Evolutionary conservation across 1,140 invertebrate species (phyloP).

Genomic region (Cotesia chilonis): DNA sequence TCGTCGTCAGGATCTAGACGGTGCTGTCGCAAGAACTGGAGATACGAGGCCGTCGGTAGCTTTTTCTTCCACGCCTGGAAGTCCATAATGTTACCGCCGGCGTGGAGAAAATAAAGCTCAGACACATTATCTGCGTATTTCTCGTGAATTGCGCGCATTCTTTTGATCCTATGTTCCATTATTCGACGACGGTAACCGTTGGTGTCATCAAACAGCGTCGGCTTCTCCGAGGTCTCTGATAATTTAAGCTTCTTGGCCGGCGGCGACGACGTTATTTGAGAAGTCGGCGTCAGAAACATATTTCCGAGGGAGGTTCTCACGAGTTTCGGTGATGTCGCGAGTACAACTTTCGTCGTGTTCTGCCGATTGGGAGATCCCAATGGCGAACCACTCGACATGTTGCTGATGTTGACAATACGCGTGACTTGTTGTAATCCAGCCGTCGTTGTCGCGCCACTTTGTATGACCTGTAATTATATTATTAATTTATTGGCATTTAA

Average conservation of each 20-base stretch:
- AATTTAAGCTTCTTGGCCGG: slow-evolving; percentile 60
- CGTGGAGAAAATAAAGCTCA: slow-evolving; percentile 86
- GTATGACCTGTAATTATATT: slow-evolving; percentile 53
- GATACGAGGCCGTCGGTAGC: slow-evolving; percentile 75
- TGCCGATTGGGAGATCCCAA: slow-evolving; percentile 54
- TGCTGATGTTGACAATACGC: slow-evolving; percentile 61
- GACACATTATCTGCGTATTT: slow-evolving; percentile 81
- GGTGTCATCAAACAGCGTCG: slow-evolving; percentile 49
- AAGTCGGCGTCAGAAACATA: slow-evolving; percentile 56
- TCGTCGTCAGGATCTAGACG: slow-evolving; percentile 76
- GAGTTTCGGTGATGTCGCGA: slow-evolving; percentile 60
- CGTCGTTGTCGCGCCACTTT: slow-evolving; percentile 54
- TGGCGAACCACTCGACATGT: slow-evolving; percentile 52
- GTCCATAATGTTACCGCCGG: slow-evolving; percentile 87
- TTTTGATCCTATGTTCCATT: slow-evolving; percentile 64
- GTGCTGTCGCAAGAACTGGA: slow-evolving; percentile 79
- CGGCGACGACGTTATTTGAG: slow-evolving; percentile 49
- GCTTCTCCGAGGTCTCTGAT: slow-evolving; percentile 53
- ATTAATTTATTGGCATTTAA: background rate
- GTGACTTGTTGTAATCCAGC: slow-evolving; percentile 58
- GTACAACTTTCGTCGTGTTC: slow-evolving; percentile 58
- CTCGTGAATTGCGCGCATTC: slow-evolving; percentile 62
- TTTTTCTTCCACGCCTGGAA: slow-evolving; percentile 83
- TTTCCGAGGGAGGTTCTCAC: slow-evolving; percentile 57
- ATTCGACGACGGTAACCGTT: slow-evolving; percentile 57